Evolutionary conservation across 2,113 vertebrate genomes (phyloP).

Genomic region (Castor canadensis): DNA sequence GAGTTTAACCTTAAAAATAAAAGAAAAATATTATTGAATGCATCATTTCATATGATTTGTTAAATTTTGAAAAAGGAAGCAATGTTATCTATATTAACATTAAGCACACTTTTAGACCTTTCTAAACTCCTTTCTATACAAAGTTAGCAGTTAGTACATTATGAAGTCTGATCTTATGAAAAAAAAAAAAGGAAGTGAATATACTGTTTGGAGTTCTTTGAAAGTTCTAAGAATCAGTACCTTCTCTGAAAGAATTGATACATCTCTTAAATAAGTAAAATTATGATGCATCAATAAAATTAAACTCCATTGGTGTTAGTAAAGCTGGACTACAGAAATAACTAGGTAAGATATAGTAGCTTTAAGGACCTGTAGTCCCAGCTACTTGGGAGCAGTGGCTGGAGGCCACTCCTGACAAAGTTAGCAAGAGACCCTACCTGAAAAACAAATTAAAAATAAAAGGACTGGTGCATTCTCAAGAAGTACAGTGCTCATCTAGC

Average conservation of each 20-base stretch:
- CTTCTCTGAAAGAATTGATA: neutral
- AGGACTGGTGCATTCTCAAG: too few relatives aligned
- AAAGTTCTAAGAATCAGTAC: too few relatives aligned
- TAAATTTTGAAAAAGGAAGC: neutral
- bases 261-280: neutral
- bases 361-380: neutral
- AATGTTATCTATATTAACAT: neutral
- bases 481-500: too few relatives aligned
- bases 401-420: too few relatives aligned
- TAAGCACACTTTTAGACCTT: neutral
- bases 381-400: too few relatives aligned
- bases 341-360: neutral
- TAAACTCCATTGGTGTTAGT: neutral
- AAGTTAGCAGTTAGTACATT: neutral
- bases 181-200: neutral
- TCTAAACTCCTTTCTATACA: neutral
- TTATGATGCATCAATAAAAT: neutral
- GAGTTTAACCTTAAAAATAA: constrained; percentile 90
- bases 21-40: constrained; percentile 55
- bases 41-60: constrained; percentile 2
- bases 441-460: too few relatives aligned
- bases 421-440: too few relatives aligned
- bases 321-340: neutral
- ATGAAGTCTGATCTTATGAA: neutral
- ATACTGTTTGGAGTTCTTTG: neutral